Percentiles rank a stretch among this genome's conserved stretches.
Evolutionary conservation across 2,797 vertebrate species (phyloP).

Genomic region (Aeoliscus strigatus): DNA sequence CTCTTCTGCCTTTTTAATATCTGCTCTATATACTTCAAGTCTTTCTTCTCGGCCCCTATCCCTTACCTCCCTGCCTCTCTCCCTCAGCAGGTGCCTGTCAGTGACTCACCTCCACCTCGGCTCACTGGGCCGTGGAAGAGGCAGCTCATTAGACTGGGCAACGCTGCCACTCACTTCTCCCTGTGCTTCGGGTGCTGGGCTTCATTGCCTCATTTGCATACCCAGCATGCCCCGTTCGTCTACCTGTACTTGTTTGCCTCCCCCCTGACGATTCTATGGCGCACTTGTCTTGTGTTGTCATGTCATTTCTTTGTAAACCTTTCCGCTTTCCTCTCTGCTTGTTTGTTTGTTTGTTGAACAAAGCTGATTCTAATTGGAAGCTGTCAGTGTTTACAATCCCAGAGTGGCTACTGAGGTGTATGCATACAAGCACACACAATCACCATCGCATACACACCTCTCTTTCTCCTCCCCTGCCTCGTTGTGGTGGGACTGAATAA

Average conservation of each 20-base stretch:
- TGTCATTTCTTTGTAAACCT: slow-evolving; percentile 75
- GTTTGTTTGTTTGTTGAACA: slow-evolving; percentile 82
- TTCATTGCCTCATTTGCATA: slow-evolving; percentile 77
- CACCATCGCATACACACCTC: slow-evolving; percentile 47
- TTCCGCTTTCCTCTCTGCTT: slow-evolving; percentile 73
- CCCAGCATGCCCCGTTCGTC: slow-evolving; percentile 76
- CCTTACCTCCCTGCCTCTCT: slow-evolving; percentile 35
- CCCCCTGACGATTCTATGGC: slow-evolving; percentile 65
- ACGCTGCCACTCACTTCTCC: slow-evolving; percentile 67
- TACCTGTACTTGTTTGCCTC: slow-evolving; percentile 67
- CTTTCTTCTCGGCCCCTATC: slow-evolving; percentile 46
- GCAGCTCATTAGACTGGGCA: slow-evolving; percentile 75
- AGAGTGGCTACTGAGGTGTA: slow-evolving; percentile 69
- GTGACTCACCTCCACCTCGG: slow-evolving; percentile 70
- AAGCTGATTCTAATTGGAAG: slow-evolving; percentile 83
- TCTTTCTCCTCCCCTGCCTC: slow-evolving; percentile 49
- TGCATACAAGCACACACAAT: slow-evolving; percentile 58
- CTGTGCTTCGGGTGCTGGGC: slow-evolving; percentile 59
- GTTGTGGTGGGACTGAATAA: slow-evolving; percentile 57
- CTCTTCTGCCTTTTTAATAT: slow-evolving; percentile 31
- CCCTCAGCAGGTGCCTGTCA: slow-evolving; percentile 63
- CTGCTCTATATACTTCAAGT: slow-evolving; percentile 40
- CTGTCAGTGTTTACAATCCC: slow-evolving; percentile 80
- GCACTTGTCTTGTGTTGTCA: slow-evolving; percentile 69
- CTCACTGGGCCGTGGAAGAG: slow-evolving; percentile 70